Evolutionary conservation across 2,797 vertebrate species (phyloP).

Genomic region (Pteropus rufus): DNA sequence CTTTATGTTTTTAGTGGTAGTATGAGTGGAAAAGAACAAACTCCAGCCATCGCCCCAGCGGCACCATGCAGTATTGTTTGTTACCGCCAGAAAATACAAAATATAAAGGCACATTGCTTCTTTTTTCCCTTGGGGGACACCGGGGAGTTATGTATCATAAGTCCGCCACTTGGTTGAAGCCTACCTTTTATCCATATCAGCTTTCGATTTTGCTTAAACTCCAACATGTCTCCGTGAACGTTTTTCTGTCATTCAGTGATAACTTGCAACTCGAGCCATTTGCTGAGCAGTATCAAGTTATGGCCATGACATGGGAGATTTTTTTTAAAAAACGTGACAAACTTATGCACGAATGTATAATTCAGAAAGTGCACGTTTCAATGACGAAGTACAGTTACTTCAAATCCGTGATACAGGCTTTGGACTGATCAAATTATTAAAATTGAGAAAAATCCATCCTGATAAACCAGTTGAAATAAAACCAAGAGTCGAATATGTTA

Average conservation of each 20-base stretch:
- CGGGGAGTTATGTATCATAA: constrained; percentile 59
- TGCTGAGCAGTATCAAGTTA: constrained; percentile 85
- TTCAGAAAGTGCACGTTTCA: constrained; percentile 77
- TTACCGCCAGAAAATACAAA: constrained; percentile 80
- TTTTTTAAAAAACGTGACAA: constrained; percentile 64
- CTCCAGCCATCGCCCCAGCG: constrained; percentile 80
- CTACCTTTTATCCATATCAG: constrained; percentile 53
- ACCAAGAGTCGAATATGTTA: constrained; percentile 71
- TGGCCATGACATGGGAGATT: constrained; percentile 73
- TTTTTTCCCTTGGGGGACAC: constrained; percentile 71
- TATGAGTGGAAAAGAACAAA: constrained; percentile 77
- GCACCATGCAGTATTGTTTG: constrained; percentile 79
- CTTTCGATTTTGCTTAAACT: constrained; percentile 74
- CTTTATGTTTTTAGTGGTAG: constrained; percentile 78
- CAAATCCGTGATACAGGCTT: constrained; percentile 68
- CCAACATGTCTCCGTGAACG: constrained; percentile 62
- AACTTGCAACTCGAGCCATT: constrained; percentile 76
- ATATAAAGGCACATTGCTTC: constrained; percentile 85
- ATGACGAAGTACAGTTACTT: constrained; percentile 58
- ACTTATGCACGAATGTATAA: constrained; percentile 71
- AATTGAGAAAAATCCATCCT: constrained; percentile 77
- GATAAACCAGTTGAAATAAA: constrained; percentile 67
- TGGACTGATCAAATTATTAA: constrained; percentile 69
- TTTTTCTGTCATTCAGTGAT: constrained; percentile 77
- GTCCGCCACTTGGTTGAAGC: constrained; percentile 63